Evolutionary conservation across 2,797 vertebrate genomes (phyloP).

Genomic region (Fistularia commersonii): DNA sequence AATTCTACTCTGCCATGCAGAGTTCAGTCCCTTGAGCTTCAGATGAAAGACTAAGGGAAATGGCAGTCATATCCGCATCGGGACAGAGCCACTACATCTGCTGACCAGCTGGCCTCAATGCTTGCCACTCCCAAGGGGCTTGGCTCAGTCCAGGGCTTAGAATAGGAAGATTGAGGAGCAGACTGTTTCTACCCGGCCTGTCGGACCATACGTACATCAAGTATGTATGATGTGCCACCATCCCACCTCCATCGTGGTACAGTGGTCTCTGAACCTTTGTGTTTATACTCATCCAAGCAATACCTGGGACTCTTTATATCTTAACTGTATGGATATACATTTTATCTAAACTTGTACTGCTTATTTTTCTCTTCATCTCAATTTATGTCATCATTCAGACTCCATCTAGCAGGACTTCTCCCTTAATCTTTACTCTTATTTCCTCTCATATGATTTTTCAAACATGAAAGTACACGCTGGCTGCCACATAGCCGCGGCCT

Average conservation of each 20-base stretch:
- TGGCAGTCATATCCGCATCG: conserved; percentile 66
- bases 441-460: conserved; percentile 14
- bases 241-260: too few relatives aligned
- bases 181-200: conserved; percentile 33
- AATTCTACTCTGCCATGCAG: conserved; percentile 43
- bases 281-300: conserved; percentile 6
- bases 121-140: conserved; percentile 47
- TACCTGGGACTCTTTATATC: conserved; percentile 3
- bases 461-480: conserved; percentile 40
- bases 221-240: conserved; percentile 19
- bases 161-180: conserved; percentile 29
- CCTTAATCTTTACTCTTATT: conserved; percentile 19
- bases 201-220: conserved; percentile 37
- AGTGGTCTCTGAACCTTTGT: not conserved
- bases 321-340: conserved; percentile 10
- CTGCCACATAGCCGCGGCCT: conserved; percentile 14
- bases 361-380: conserved; percentile 4
- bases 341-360: not conserved
- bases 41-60: conserved; percentile 69
- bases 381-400: conserved; percentile 14
- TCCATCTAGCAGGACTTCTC: conserved; percentile 6
- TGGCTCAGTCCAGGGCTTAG: conserved; percentile 30
- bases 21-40: conserved; percentile 52
- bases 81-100: conserved; percentile 65
- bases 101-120: conserved; percentile 52